Evolutionary conservation across 1,140 invertebrate species (phyloP).

Genomic region (Sarcophaga peregrina): DNA sequence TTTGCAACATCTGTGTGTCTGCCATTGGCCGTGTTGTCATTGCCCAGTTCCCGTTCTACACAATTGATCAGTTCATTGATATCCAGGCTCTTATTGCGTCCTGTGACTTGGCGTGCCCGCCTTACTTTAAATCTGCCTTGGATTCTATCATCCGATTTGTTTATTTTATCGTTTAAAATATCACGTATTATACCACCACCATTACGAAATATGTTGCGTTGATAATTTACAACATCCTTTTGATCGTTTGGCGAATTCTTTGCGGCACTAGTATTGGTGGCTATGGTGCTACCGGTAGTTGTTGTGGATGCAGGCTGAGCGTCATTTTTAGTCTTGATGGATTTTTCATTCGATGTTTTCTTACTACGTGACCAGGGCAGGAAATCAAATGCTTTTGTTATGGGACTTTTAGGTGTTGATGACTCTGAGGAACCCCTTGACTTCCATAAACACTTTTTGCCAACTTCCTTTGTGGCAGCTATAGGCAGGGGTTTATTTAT

Average conservation of each 20-base stretch:
- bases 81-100: slow-evolving; percentile 62
- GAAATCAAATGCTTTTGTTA: slow-evolving; percentile 64
- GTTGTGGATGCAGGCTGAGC: neutral
- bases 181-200: slow-evolving; percentile 62
- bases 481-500: slow-evolving; percentile 37
- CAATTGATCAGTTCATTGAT: slow-evolving; percentile 60
- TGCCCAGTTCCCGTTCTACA: slow-evolving; percentile 53
- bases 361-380: slow-evolving; percentile 55
- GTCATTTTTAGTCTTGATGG: slow-evolving; percentile 24
- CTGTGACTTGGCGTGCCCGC: slow-evolving; percentile 53
- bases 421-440: slow-evolving; percentile 26
- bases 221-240: slow-evolving; percentile 51
- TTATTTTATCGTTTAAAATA: slow-evolving; percentile 57
- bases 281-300: slow-evolving; percentile 50
- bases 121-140: slow-evolving; percentile 45
- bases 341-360: slow-evolving; percentile 31
- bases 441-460: slow-evolving; percentile 43
- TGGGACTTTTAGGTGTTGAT: slow-evolving; percentile 56
- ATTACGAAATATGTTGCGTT: slow-evolving; percentile 62
- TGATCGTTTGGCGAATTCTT: slow-evolving; percentile 46
- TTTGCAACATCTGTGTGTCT: neutral
- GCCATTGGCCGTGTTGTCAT: neutral
- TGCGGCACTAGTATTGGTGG: neutral
- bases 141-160: slow-evolving; percentile 51
- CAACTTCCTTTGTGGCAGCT: neutral